Conservation (phyloP, 1,140 invertebrate species). For the Ips typographus region DNA sequence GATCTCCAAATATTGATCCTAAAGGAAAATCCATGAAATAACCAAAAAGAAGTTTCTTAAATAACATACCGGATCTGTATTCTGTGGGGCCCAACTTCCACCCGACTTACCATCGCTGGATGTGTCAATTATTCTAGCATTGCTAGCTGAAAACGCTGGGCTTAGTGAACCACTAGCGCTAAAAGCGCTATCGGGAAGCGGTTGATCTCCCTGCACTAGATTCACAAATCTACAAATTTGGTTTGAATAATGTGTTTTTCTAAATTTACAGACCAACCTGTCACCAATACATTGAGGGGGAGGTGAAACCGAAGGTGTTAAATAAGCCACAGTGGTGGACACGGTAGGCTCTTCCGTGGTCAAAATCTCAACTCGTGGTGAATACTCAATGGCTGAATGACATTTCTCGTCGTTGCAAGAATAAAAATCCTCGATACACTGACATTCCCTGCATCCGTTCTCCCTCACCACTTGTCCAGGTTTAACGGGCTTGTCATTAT, state of each 20-base stretch:
- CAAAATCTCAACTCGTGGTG: not conserved
- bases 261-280: slow-evolving; percentile 11
- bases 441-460: slow-evolving; percentile 67
- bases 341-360: not conserved
- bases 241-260: not conserved
- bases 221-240: slow-evolving; percentile 46
- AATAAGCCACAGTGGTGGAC: slow-evolving; percentile 35
- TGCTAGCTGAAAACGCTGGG: slow-evolving; percentile 55
- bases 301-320: slow-evolving; percentile 40
- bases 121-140: slow-evolving; percentile 54
- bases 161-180: slow-evolving; percentile 60
- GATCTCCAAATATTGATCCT: slow-evolving; percentile 70
- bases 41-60: not conserved
- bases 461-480: slow-evolving; percentile 61
- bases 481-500: slow-evolving; percentile 63
- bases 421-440: slow-evolving; percentile 75
- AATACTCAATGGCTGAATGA: not conserved
- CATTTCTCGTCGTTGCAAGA: slow-evolving; percentile 59
- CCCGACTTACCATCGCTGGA: slow-evolving; percentile 40
- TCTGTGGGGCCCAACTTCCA: slow-evolving; percentile 66
- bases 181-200: slow-evolving; percentile 59
- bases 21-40: slow-evolving; percentile 10
- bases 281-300: slow-evolving; percentile 51
- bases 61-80: slow-evolving; percentile 50
- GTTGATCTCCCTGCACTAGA: slow-evolving; percentile 57